Conservation (phyloP, 2,113 vertebrate species). For the Hoplias malabaricus region DNA sequence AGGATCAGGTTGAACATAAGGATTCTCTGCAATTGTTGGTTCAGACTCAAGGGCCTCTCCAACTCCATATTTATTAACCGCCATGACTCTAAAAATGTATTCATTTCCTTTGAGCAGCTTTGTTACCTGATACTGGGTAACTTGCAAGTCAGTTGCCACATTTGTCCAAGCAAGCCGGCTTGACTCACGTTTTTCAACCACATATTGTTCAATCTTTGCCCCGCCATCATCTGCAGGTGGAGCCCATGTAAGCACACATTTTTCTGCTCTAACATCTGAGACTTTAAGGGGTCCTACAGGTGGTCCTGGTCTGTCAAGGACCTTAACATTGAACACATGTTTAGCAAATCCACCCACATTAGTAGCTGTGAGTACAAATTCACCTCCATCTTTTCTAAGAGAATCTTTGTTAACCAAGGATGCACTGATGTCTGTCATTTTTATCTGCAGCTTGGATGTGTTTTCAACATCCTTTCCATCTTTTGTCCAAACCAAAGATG, state of each 20-base stretch:
- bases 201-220: slow-evolving; percentile 89
- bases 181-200: slow-evolving; percentile 96
- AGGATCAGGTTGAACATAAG: slow-evolving; percentile 86
- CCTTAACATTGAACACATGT: slow-evolving; percentile 94
- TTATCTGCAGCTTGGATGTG: slow-evolving; percentile 88
- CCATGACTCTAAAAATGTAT: slow-evolving; percentile 97
- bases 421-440: slow-evolving; percentile 86
- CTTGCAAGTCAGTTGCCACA: slow-evolving; percentile 83
- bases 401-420: slow-evolving; percentile 90
- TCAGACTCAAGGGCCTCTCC: slow-evolving; percentile 92
- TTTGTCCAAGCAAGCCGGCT: slow-evolving; percentile 95
- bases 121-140: slow-evolving; percentile 86
- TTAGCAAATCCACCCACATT: slow-evolving; percentile 96
- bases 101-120: slow-evolving; percentile 97
- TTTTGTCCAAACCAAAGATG: slow-evolving; percentile 93
- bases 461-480: slow-evolving; percentile 92
- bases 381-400: slow-evolving; percentile 86
- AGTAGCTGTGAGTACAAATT: slow-evolving; percentile 89
- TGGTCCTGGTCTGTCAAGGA: slow-evolving; percentile 94
- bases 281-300: slow-evolving; percentile 87
- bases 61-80: slow-evolving; percentile 94
- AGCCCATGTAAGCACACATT: slow-evolving; percentile 88
- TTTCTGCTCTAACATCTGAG: slow-evolving; percentile 88
- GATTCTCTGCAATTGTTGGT: slow-evolving; percentile 87
- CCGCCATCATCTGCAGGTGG: slow-evolving; percentile 92